Base-by-base conservation (phyloP, 2,888 invertebrate species). In the Megalurothrips usitatus region DNA sequence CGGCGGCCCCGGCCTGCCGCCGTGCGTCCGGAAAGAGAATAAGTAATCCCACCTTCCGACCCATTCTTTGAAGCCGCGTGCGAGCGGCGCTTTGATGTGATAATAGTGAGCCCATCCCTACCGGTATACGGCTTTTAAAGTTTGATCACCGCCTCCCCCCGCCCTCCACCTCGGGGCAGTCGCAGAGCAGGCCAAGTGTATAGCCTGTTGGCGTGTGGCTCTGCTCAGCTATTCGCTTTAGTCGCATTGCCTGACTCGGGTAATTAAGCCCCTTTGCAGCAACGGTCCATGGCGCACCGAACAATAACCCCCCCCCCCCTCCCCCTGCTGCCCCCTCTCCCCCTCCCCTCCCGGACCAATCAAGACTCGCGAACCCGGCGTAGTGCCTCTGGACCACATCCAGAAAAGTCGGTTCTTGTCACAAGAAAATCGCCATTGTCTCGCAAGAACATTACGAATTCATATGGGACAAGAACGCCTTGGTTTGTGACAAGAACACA, bases 161-260 rank as follows among this genome's bases (percentile, higher is more conserved):
- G 4, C 10, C 68, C 23, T 26, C 68, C 23, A 23, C 8, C 23
- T 23, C 68, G 68, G 58, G 17, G n/a, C 6, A 14, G n/a, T 17
- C 58, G 14, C 34, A 43, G 34, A 43, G 34, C 34, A 43, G 34
- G 34, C 34, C 68, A 12, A 26, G 23, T 75, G n/a, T 23, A 68
- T n/a, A 75, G 23, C 26, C 14, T 19, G 68, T 9, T 23, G 68
- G 68, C 26, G 68, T 12, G 23, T 75, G 68, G 68, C 68, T 23
- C 68, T 75, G 68, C 68, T 75, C 68, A 75, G 68, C 68, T 75
- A 75, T 75, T 75, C 68, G 68, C 23, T 75, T 75, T 75, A 75
- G 68, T 26, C 23, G 68, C 68, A 12, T 26, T 75, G 23, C 58
- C 17, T 26, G 26, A 75, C 68, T 26, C 26, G 68, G 68, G 23